A percentile compares a stretch with the other conserved stretches of the same genome.
Evolutionary conservation across 2,888 invertebrate species (phyloP).

Genomic region (Deilephila elpenor): DNA sequence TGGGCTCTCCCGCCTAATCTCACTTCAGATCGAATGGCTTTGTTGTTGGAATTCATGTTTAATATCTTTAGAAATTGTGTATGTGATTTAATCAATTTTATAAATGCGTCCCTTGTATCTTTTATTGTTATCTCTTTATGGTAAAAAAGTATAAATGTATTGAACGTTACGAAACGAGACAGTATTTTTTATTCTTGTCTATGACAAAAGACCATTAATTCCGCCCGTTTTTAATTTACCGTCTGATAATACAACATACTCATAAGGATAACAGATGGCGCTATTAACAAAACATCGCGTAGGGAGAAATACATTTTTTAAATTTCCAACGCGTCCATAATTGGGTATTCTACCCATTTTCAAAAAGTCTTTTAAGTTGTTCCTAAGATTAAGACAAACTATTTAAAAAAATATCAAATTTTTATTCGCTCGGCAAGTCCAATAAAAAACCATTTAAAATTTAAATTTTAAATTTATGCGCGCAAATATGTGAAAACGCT

Average conservation of each 20-base stretch:
- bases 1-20: slow-evolving; percentile 26
- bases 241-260: slow-evolving; percentile 39
- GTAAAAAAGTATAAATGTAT: slow-evolving; percentile 32
- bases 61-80: slow-evolving; percentile 24
- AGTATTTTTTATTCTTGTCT: not conserved
- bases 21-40: slow-evolving; percentile 24
- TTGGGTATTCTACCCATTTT: too few species aligned
- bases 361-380: too few species aligned
- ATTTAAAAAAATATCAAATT: too few species aligned
- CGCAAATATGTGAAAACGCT: too few species aligned
- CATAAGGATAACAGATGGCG: slow-evolving; percentile 56
- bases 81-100: slow-evolving; percentile 24
- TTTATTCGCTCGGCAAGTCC: too few species aligned
- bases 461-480: too few species aligned
- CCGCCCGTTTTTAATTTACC: slow-evolving; percentile 37
- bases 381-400: too few species aligned
- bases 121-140: slow-evolving; percentile 15
- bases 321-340: slow-evolving; percentile 55
- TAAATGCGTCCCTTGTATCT: slow-evolving; percentile 15
- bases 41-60: slow-evolving; percentile 28
- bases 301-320: slow-evolving; percentile 44
- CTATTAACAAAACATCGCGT: slow-evolving; percentile 51
- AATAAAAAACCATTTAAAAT: too few species aligned
- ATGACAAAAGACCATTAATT: slow-evolving; percentile 30
- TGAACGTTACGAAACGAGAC: slow-evolving; percentile 35